Evolutionary conservation across 2,113 vertebrate species (phyloP), one percentile per base, ranked within the genome.

Genomic region (Circaetus cinerascens): DNA sequence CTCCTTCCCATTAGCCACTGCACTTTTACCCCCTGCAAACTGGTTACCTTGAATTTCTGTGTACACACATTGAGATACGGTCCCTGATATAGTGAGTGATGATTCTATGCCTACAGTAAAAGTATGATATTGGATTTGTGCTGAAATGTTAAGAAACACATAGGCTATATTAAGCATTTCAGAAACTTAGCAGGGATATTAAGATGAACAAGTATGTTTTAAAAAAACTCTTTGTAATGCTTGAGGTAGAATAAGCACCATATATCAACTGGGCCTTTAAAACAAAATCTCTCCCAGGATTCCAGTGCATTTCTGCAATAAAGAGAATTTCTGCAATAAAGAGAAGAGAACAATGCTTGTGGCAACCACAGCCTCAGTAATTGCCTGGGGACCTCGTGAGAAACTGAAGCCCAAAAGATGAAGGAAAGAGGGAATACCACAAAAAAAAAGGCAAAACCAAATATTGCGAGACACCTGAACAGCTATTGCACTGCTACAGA

Each of bases 121-220:
- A 88, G 57, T 1, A 79, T 4, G 12, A 17, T 85, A 91, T 75
- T 88, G 81, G 62, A 94, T 96, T 94, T 95, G 74, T 95, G 81
- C 57, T 90, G 90, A 91, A 94, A 79, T 57, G 36, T 75, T 88
- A 75, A 91, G 93, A 94, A 96, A 92, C 78, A 69, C 36, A 41
- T 13, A 88, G 87, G 74, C 82, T 88, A 64, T 69, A 94, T 92
- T 20, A 89, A 95, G 53, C 81, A 60, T 85, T 96, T 93, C 92
- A 88, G 66, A 86, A 96, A 82, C 57, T 82, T 91, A 91, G 41
- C 40, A 10, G 81, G 53, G n/a, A 40, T 79, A 59, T 93, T 87
- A 92, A 86, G 81, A 94, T 76, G 90, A 96, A 90, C 93, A 95
- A 95, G 53, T 76, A 11, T 73, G 93, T 91, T 96, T 50, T 96